Evolutionary conservation across 2,113 vertebrate genomes (phyloP).

Genomic region (Antechinus stuartii): DNA sequence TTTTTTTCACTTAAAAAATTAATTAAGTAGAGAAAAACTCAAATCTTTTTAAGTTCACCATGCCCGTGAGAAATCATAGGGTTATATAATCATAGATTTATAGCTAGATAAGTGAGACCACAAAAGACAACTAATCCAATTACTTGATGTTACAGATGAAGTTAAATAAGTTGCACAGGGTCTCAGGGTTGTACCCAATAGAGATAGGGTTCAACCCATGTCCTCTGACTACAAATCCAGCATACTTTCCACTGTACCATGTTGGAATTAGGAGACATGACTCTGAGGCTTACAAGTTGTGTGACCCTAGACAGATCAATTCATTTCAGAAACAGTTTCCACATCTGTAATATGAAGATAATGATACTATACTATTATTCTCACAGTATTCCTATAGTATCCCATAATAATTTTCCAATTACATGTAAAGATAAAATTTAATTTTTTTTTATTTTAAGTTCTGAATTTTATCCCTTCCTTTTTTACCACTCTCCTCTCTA

Average conservation of each 20-base stretch:
- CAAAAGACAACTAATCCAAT: not conserved
- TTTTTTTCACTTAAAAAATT: not conserved
- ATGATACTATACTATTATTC: not conserved
- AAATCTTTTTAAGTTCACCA: not conserved
- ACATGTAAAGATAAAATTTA: not conserved
- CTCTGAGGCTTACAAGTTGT: not conserved
- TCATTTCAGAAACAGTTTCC: not conserved
- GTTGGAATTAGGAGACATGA: not conserved
- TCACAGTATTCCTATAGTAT: not conserved
- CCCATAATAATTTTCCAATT: not conserved
- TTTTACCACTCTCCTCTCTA: not conserved
- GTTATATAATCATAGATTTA: not conserved
- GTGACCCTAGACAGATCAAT: not conserved
- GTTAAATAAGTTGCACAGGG: not conserved
- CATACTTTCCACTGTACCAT: not conserved
- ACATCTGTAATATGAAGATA: not conserved
- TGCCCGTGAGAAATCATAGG: not conserved
- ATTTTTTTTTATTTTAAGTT: not conserved
- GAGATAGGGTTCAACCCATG: not conserved
- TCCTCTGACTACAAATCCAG: not conserved
- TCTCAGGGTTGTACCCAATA: not conserved
- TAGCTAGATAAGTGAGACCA: not conserved
- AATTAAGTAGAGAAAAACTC: not conserved
- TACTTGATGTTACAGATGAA: not conserved
- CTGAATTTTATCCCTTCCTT: not conserved